phyloP scores from a whole-genome alignment of 1,140 invertebrate genomes.

The Dendroctonus ponderosae region DNA sequence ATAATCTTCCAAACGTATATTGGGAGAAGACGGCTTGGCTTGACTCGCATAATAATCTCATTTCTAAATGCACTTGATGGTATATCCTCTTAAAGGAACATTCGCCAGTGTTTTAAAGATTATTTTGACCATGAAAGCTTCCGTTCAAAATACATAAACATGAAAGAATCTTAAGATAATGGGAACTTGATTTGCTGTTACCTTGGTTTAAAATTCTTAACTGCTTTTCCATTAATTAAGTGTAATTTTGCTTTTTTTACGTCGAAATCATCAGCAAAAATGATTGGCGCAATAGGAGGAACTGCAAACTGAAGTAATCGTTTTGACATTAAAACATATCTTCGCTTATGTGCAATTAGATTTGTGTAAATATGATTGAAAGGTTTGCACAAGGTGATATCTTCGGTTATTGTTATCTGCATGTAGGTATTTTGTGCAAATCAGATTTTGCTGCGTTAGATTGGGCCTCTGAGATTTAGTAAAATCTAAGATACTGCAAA shows the following conservation, averaged over 20 bases:
- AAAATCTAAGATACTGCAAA: too few relatives aligned
- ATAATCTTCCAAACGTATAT: too few relatives aligned
- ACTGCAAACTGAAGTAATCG: conserved; percentile 11
- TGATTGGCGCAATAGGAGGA: conserved; percentile 15
- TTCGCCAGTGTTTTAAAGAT: conserved; percentile 19
- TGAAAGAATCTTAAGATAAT: conserved; percentile 27
- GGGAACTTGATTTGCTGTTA: conserved; percentile 25
- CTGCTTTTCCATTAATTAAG: conserved; percentile 27
- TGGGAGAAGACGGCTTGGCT: too few relatives aligned
- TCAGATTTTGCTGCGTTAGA: too few relatives aligned
- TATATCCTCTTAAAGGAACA: conserved; percentile 14
- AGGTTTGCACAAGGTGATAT: not conserved
- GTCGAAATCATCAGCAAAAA: conserved; percentile 19
- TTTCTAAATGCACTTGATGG: not conserved
- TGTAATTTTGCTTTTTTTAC: conserved; percentile 20
- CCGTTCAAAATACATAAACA: conserved; percentile 28
- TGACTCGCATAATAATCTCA: too few relatives aligned
- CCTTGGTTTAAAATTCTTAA: conserved; percentile 27
- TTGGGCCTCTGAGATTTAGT: too few relatives aligned
- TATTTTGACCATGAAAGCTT: conserved; percentile 29
- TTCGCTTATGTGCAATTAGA: not conserved
- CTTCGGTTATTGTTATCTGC: too few relatives aligned
- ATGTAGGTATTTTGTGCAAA: too few relatives aligned
- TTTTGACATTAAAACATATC: conserved; percentile 13
- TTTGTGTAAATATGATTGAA: conserved; percentile 3